Evolutionary conservation across 2,797 vertebrate species (phyloP).

Genomic region (Podarcis lilfordi): DNA sequence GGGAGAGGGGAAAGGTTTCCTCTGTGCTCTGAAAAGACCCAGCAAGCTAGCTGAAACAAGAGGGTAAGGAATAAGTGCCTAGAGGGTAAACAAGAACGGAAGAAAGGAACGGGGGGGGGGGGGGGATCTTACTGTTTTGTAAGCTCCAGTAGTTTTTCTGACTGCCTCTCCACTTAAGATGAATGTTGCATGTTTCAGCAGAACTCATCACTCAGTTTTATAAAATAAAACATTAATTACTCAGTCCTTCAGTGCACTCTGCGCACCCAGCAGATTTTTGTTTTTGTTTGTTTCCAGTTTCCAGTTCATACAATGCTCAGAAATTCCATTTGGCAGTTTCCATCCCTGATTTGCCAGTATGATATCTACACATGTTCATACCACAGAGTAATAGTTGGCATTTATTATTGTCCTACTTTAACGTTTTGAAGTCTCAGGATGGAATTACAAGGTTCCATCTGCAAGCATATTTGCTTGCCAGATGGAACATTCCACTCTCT

Average conservation of each 20-base stretch:
- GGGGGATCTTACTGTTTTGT: slow-evolving; percentile 1
- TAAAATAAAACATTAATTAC: slow-evolving; percentile 30
- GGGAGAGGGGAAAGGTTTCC: not conserved
- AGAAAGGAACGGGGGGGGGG: not conserved
- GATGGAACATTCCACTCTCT: no score
- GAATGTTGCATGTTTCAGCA: not conserved
- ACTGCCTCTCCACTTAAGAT: slow-evolving; percentile 1
- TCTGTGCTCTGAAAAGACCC: not conserved
- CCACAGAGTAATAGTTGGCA: not conserved
- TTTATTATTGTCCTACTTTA: not conserved
- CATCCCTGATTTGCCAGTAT: not conserved
- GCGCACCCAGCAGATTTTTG: not conserved
- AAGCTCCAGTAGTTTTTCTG: not conserved
- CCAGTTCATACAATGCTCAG: not conserved
- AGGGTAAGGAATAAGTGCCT: slow-evolving; percentile 17
- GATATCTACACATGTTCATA: not conserved
- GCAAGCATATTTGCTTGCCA: no score
- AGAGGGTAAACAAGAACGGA: slow-evolving; percentile 8
- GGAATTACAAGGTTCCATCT: no score
- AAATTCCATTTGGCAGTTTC: not conserved
- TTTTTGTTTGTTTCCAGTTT: not conserved
- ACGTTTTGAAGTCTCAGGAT: not conserved
- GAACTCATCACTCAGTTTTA: slow-evolving; percentile 28
- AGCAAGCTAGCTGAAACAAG: slow-evolving; percentile 9
- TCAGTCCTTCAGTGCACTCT: not conserved